These are phyloP conservation scores for Solea solea DNA, from an alignment of 2,113 vertebrate species.

Conservation along the genomic window DNA sequence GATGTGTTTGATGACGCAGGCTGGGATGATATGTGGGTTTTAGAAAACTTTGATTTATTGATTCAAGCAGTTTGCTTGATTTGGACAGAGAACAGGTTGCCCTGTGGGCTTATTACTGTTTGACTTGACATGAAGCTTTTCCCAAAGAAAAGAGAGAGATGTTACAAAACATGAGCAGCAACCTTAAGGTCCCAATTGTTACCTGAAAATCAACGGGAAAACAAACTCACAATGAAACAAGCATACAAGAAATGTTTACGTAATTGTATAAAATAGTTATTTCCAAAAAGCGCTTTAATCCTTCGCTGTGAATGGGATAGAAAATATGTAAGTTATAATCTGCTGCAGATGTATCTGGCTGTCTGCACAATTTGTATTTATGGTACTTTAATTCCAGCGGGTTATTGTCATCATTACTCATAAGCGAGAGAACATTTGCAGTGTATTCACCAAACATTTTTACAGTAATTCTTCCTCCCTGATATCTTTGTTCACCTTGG, in stretches of 20 bases:
- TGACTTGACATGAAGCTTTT: constrained; percentile 13
- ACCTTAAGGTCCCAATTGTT: background rate
- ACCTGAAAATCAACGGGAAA: background rate
- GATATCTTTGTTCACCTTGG: constrained; percentile 21
- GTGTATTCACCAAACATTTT: background rate
- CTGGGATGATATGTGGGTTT: background rate
- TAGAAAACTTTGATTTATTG: constrained; percentile 13
- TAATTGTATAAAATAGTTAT: too few relatives aligned
- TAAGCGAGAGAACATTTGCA: background rate
- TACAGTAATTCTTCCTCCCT: background rate
- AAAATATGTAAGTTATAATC: constrained; percentile 3
- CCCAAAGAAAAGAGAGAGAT: background rate
- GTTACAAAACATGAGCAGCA: background rate
- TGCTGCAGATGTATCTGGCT: background rate
- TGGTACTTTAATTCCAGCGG: background rate
- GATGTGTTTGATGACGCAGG: background rate
- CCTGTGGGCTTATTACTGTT: constrained; percentile 12
- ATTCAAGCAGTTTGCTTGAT: constrained; percentile 1
- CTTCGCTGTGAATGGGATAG: background rate
- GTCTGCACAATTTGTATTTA: background rate
- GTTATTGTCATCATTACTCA: background rate
- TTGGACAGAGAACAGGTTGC: constrained; percentile 12
- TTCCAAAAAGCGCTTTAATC: background rate
- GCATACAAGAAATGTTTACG: background rate
- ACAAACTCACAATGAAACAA: background rate